phyloP scores from a whole-genome alignment of 2,888 invertebrate species.

The Pseudoips prasinana region DNA sequence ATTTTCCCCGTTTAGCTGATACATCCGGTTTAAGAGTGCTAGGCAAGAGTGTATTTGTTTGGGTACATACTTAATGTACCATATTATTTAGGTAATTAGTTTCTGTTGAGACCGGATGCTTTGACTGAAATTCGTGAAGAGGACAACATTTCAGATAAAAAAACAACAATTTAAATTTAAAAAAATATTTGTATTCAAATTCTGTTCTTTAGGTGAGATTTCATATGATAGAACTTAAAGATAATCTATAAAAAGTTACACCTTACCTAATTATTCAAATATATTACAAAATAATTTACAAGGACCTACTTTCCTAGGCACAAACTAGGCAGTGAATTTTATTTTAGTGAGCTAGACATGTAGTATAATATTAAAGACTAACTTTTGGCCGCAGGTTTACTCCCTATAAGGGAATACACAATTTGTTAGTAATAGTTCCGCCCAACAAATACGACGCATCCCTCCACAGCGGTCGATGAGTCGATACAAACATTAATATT shows the following conservation, averaged over 20 bases:
- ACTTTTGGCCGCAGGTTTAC: conserved; percentile 15
- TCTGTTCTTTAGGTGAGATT: conserved; percentile 57
- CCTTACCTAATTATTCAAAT: conserved; percentile 42
- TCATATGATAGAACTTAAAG: conserved; percentile 46
- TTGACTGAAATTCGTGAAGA: no score
- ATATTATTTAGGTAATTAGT: no score
- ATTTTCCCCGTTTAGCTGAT: no score
- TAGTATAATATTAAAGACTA: conserved; percentile 18
- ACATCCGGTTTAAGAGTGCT: no score
- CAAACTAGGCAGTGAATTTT: conserved; percentile 62
- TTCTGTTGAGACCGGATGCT: no score
- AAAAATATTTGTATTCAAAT: conserved; percentile 48
- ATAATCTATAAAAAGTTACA: not conserved
- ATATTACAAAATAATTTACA: conserved; percentile 73
- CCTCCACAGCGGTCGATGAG: no score
- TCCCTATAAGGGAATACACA: conserved; percentile 5
- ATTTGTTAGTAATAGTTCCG: not conserved
- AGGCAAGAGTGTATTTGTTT: no score
- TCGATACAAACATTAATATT: no score
- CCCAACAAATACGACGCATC: no score
- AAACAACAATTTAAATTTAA: conserved; percentile 45
- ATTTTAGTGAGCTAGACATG: conserved; percentile 27
- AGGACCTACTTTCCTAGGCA: conserved; percentile 40
- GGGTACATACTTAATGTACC: no score
- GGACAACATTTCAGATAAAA: no score